Percentiles rank a stretch among this genome's conserved stretches.
These are phyloP conservation scores for Zophobas atratus DNA, from an alignment of 1,140 invertebrate species.

Conservation along the genomic window DNA sequence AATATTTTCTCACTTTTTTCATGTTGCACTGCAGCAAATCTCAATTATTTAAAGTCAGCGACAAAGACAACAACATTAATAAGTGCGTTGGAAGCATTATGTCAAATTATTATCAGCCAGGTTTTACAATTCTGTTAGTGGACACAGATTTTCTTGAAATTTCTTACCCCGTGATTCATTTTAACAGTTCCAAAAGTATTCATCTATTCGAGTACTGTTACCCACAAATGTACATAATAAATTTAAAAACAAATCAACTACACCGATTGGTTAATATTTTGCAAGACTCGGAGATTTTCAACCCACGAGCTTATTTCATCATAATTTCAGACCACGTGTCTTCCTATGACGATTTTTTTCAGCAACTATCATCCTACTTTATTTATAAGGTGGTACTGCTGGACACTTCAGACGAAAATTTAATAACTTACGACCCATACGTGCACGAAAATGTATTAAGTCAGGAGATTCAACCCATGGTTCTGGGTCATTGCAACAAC, in stretches of 20 bases:
- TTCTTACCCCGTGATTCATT: no score
- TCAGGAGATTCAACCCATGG: background rate
- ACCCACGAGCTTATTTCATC: background rate
- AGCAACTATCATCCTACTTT: background rate
- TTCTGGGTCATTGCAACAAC: background rate
- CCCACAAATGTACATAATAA: no score
- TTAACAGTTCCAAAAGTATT: no score
- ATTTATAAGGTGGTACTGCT: constrained; percentile 9
- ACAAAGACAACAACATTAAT: no score
- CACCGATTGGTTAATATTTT: background rate
- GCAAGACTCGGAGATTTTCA: background rate
- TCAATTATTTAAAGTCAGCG: no score
- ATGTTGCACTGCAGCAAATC: no score
- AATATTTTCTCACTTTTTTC: no score
- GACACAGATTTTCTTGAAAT: no score
- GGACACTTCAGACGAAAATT: background rate
- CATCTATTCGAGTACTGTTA: no score
- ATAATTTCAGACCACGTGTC: background rate
- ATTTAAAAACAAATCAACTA: background rate
- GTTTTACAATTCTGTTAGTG: no score
- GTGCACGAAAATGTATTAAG: background rate
- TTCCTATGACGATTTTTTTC: background rate
- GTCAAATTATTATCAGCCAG: no score
- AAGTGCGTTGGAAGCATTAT: no score
- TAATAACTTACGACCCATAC: constrained; percentile 17